These are phyloP conservation scores for Podiceps cristatus DNA, from an alignment of 2,113 vertebrate genomes.

Conservation along the genomic window DNA sequence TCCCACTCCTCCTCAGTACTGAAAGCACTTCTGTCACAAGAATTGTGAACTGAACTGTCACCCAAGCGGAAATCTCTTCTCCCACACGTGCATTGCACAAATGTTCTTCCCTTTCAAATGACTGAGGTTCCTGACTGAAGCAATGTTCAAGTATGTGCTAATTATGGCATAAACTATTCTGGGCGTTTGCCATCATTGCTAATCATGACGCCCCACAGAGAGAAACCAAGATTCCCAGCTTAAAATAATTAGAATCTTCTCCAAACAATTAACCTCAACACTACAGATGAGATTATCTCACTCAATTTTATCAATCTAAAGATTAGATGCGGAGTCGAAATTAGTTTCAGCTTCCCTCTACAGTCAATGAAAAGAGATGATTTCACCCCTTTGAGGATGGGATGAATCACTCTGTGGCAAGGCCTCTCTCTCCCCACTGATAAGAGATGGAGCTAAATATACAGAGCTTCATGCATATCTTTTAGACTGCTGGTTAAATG, in stretches of 20 bases:
- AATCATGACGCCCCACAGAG: fast-evolving
- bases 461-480: background rate
- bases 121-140: background rate
- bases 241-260: background rate
- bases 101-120: background rate
- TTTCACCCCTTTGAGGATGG: background rate
- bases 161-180: no score
- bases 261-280: background rate
- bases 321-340: fast-evolving
- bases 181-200: background rate
- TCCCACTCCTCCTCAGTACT: background rate
- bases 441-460: background rate
- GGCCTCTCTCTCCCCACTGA: background rate
- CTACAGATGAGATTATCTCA: no score
- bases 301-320: background rate
- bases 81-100: background rate
- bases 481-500: background rate
- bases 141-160: background rate
- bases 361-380: background rate
- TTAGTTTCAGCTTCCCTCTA: background rate
- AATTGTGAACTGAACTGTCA: background rate
- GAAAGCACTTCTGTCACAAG: background rate
- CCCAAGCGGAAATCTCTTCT: background rate
- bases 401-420: background rate
- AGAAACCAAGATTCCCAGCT: background rate